A percentile compares a stretch with the other conserved stretches of the same genome.
Conservation (phyloP, 2,888 invertebrate genomes). For the Seira ritae region DNA sequence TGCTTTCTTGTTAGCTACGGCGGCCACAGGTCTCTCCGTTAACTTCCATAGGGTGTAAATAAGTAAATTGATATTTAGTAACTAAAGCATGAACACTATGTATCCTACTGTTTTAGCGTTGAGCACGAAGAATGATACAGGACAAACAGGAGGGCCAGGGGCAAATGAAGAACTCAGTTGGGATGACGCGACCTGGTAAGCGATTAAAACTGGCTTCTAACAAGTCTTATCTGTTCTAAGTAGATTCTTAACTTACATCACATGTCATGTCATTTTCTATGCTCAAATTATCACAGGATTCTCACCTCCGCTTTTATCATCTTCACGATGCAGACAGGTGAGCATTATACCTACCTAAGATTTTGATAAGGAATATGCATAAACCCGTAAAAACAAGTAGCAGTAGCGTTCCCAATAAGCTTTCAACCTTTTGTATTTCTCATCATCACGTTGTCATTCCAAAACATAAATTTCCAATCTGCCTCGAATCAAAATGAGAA, state of each 20-base stretch:
- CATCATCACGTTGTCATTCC: too few relatives aligned
- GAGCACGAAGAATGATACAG: constrained; percentile 26
- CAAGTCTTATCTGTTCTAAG: too few relatives aligned
- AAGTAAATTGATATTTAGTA: too few relatives aligned
- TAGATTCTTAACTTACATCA: constrained; percentile 61
- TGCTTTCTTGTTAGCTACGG: too few relatives aligned
- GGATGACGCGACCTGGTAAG: constrained; percentile 69
- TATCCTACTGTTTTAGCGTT: constrained; percentile 33
- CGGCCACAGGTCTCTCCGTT: too few relatives aligned
- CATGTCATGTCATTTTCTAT: constrained; percentile 68
- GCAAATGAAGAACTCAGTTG: constrained; percentile 66
- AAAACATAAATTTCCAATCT: too few relatives aligned
- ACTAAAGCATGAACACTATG: too few relatives aligned
- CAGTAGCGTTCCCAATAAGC: background rate
- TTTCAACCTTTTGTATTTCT: background rate
- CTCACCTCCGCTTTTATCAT: constrained; percentile 75
- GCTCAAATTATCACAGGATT: constrained; percentile 42
- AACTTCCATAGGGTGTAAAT: too few relatives aligned
- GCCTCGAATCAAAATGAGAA: too few relatives aligned
- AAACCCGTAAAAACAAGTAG: background rate
- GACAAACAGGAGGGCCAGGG: constrained; percentile 44
- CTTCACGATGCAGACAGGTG: constrained; percentile 76
- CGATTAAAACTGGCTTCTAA: too few relatives aligned
- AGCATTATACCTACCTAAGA: background rate
- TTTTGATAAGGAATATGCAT: too few relatives aligned